Evolutionary conservation across 2,113 vertebrate species (phyloP).

Genomic region (Puma concolor): DNA sequence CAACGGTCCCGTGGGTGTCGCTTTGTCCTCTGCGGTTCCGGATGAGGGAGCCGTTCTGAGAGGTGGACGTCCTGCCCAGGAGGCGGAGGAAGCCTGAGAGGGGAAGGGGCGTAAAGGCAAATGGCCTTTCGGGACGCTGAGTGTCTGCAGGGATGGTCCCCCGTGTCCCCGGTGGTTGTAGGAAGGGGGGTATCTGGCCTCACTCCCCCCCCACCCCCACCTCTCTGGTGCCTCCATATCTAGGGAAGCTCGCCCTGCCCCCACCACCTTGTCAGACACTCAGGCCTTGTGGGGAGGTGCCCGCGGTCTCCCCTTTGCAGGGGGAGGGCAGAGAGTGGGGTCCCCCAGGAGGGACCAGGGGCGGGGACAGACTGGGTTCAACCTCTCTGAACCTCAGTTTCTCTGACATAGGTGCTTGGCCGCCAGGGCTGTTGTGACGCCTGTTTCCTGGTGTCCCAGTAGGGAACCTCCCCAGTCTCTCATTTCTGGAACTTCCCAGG

Average conservation of each 20-base stretch:
- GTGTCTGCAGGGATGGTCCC: background rate
- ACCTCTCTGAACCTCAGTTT: background rate
- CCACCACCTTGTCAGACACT: background rate
- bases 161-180: background rate
- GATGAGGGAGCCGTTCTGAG: background rate
- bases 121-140: background rate
- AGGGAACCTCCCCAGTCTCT: background rate
- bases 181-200: background rate
- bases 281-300: rapidly evolving
- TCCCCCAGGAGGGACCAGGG: background rate
- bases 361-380: background rate
- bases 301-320: rapidly evolving
- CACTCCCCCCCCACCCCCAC: background rate
- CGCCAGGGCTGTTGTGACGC: no score
- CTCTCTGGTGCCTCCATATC: rapidly evolving
- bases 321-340: background rate
- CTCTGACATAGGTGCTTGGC: background rate
- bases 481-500: background rate
- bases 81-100: background rate
- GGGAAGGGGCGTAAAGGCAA: background rate
- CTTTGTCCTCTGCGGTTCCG: background rate
- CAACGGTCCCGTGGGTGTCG: rapidly evolving
- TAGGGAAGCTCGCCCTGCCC: background rate
- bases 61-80: background rate
- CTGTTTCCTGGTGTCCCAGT: background rate